These are phyloP conservation scores for Odontophorus gujanensis DNA, from an alignment of 2,113 vertebrate species.

Conservation along the genomic window DNA sequence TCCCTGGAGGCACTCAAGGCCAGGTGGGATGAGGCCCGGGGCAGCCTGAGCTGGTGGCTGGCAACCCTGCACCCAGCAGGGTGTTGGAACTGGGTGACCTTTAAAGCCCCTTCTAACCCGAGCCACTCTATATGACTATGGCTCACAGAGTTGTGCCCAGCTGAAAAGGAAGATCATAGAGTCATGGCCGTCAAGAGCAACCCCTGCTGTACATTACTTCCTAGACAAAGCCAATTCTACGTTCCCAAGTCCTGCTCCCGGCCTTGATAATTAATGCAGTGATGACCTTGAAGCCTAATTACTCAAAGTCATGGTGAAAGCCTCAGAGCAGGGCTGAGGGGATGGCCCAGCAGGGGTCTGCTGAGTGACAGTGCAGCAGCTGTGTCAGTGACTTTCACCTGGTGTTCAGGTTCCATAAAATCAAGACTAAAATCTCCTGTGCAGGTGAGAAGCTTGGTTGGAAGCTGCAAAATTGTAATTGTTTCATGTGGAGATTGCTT, in stretches of 20 bases:
- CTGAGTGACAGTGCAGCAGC: accelerated
- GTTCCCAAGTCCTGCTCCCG: background rate
- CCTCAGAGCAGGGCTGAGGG: background rate
- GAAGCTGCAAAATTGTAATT: slow-evolving; percentile 15
- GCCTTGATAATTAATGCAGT: background rate
- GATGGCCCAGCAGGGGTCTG: accelerated
- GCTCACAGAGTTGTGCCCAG: background rate
- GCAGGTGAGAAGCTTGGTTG: background rate
- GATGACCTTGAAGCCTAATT: background rate
- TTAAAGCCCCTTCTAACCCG: too few species aligned
- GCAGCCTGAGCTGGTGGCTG: too few species aligned
- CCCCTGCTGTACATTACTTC: background rate
- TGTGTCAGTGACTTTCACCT: background rate
- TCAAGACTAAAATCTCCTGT: background rate
- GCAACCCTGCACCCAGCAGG: too few species aligned
- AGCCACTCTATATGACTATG: too few species aligned
- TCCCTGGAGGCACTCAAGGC: too few species aligned
- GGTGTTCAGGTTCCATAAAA: background rate
- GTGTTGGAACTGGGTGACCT: too few species aligned
- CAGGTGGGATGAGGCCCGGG: too few species aligned
- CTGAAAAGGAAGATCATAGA: background rate
- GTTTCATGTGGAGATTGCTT: background rate
- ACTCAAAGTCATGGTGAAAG: background rate
- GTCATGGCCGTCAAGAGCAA: background rate
- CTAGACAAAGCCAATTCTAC: background rate